phyloP scores from a whole-genome alignment of 1,140 invertebrate species.

The Ridgeia piscesae region DNA sequence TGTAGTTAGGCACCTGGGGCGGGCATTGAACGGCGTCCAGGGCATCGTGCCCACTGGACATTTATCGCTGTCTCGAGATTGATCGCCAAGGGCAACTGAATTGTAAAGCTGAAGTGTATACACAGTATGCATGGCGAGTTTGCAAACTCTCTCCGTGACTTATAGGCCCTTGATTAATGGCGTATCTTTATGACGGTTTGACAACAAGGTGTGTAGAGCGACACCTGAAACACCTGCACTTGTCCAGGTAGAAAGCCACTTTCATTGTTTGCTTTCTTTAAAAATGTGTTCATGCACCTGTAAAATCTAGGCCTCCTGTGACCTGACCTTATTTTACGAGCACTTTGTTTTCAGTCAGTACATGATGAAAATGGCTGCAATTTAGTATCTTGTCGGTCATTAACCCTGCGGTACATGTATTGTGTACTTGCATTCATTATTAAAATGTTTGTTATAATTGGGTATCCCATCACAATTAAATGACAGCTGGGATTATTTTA shows the following conservation, averaged over 20 bases:
- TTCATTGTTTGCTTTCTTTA: constrained; percentile 2
- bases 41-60: neutral
- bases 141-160: neutral
- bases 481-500: neutral
- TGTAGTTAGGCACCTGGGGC: neutral
- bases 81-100: neutral
- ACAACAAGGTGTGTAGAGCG: neutral
- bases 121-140: neutral
- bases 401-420: neutral
- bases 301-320: neutral
- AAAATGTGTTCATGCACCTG: neutral
- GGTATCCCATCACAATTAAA: neutral
- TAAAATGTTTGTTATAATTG: neutral
- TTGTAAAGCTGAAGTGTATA: neutral
- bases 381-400: neutral
- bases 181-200: neutral
- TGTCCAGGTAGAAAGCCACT: neutral
- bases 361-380: neutral
- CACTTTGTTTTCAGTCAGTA: neutral
- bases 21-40: neutral
- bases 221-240: constrained; percentile 3
- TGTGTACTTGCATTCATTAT: neutral
- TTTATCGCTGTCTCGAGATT: neutral
- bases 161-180: neutral
- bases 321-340: neutral